Conservation (phyloP, 1,140 invertebrate species). For the silkworm (Bombyx mori) region ASM3026992v2 NC_085118.1:10625001-10625500, state of each 20-base stretch:
- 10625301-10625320: slow-evolving; percentile 81
- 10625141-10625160: slow-evolving; percentile 89
- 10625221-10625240: slow-evolving; percentile 86
- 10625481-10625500: slow-evolving; percentile 81
- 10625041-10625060: slow-evolving; percentile 88
- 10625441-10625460: slow-evolving; percentile 84
- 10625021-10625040: slow-evolving; percentile 93
- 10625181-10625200: slow-evolving; percentile 82
- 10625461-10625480: slow-evolving; percentile 84
- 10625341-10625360: slow-evolving; percentile 72
- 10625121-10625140: slow-evolving; percentile 81
- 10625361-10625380: slow-evolving; percentile 80
- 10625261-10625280: slow-evolving; percentile 79
- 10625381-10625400: slow-evolving; percentile 78
- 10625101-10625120: slow-evolving; percentile 74
- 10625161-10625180: slow-evolving; percentile 85
- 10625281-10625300: slow-evolving; percentile 80
- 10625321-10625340: slow-evolving; percentile 48
- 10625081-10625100: slow-evolving; percentile 77
- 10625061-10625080: slow-evolving; percentile 75
- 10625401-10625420: slow-evolving; percentile 82
- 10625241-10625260: slow-evolving; percentile 81
- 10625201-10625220: slow-evolving; percentile 90
- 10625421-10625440: slow-evolving; percentile 82
- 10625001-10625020: slow-evolving; percentile 81